Evolutionary conservation across 1,140 invertebrate species (phyloP), one percentile per base, ranked within the genome.

Genomic region (Cherax quadricarinatus): DNA sequence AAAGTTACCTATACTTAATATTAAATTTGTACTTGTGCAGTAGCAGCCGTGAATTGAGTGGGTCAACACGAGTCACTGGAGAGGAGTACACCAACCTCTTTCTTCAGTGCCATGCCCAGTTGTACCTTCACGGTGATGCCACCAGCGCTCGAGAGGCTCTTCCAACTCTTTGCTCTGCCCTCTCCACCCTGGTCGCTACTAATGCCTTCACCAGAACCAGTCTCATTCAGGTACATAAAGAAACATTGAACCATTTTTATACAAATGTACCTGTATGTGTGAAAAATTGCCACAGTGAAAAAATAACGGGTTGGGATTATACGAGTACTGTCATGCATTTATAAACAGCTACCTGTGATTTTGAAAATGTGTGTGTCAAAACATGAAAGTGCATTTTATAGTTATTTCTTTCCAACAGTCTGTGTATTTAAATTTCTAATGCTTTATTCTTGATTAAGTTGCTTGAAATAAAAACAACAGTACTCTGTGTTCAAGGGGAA

Each of bases 21-120:
- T n/a, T 9, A 57, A 14, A 9, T 57, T 57, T 57, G 53, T 18
- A 6, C 18, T 66, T 1, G 21, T 53, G 4, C 53, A 86, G 66
- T 73, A 83, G 86, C 60, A 88, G 79, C 57, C 79, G 49, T 73
- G 91, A 92, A 18, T 9, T 89, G 82, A 80, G 88, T 62, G 91
- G 86, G n/a, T 92, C 73, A 10, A 73, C 86, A 60, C 90, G 90
- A 18, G 85, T 93, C 30, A 92, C 93, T 18, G 87, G 85, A 81
- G 89, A 92, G 21, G 93, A 93, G 53, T 93, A 93, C 81, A 93
- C 89, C 18, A 88, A 81, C 75, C 83, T 92, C 12, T 93, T 93
- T 66, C 90, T 93, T 60, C 93, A 93, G 80, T 92, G 90, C 70
- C 93, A 93, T 88, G 89, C 93, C 24, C 81, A 53, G 53, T 87